Percentiles rank a stretch among this genome's conserved stretches.
Evolutionary conservation across 2,888 invertebrate species (phyloP).

Genomic region (Athetis lepigone): DNA sequence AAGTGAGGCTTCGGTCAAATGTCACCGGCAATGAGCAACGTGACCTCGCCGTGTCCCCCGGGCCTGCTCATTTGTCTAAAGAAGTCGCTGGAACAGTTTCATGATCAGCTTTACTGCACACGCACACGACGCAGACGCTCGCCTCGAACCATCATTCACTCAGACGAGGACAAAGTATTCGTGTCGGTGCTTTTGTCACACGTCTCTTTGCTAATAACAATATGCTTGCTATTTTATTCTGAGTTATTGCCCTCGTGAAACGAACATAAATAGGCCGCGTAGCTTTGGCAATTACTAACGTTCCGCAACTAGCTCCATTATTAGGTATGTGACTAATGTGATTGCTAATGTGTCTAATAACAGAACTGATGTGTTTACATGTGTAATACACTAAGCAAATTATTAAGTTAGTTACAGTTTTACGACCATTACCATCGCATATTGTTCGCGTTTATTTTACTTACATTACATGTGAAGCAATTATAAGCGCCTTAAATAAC

Average conservation of each 20-base stretch:
- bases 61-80: constrained; percentile 75
- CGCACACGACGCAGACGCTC: constrained; percentile 61
- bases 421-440: constrained; percentile 43
- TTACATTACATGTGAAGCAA: constrained; percentile 43
- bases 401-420: constrained; percentile 46
- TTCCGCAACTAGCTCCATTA: constrained; percentile 54
- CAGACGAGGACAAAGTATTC: constrained; percentile 63
- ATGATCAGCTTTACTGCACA: constrained; percentile 70
- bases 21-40: constrained; percentile 78
- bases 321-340: constrained; percentile 49
- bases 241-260: constrained; percentile 38
- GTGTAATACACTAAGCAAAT: constrained; percentile 39
- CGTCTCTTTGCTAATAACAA: constrained; percentile 59
- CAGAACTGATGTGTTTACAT: constrained; percentile 44
- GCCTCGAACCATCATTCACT: constrained; percentile 67
- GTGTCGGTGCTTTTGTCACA: constrained; percentile 62
- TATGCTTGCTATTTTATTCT: constrained; percentile 52
- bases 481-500: constrained; percentile 47
- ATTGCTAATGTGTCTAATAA: constrained; percentile 53
- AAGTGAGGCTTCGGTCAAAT: constrained; percentile 79
- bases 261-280: constrained; percentile 42
- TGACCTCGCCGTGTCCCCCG: constrained; percentile 70
- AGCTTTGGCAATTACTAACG: constrained; percentile 52
- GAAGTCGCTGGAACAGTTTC: constrained; percentile 65
- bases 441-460: constrained; percentile 42